Conservation (phyloP, 2,888 invertebrate species). For the Synanthedon tipuliformis region DNA sequence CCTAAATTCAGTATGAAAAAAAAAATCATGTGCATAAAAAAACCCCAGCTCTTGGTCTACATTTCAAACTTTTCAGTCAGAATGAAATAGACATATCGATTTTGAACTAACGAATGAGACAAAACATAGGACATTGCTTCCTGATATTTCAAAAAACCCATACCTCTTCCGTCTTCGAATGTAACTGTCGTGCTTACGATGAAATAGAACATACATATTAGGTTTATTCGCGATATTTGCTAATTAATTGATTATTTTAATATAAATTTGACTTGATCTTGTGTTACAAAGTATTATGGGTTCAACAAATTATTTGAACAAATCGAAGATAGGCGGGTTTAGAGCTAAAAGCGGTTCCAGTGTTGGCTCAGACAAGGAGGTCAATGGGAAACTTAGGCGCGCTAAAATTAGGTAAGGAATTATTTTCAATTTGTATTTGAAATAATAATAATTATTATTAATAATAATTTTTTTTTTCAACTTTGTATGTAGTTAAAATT, state of each 20-base stretch:
- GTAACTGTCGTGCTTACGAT: constrained; percentile 26
- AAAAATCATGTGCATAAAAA: background rate
- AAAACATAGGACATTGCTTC: constrained; percentile 38
- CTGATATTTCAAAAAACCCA: constrained; percentile 22
- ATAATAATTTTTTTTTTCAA: too few species aligned
- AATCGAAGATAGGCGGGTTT: constrained; percentile 39
- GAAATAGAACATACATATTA: background rate
- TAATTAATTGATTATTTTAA: background rate
- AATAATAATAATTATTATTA: too few species aligned
- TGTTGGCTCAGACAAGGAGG: constrained; percentile 57
- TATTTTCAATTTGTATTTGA: too few species aligned
- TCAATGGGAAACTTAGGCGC: constrained; percentile 52
- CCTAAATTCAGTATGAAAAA: too few species aligned
- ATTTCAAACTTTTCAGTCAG: constrained; percentile 40
- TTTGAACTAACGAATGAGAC: constrained; percentile 26
- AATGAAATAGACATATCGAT: constrained; percentile 24
- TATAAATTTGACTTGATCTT: too few species aligned
- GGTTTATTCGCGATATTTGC: background rate
- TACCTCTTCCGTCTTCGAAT: constrained; percentile 35
- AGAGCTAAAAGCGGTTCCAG: constrained; percentile 56
- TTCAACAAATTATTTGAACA: constrained; percentile 56
- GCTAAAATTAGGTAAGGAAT: constrained; percentile 47
- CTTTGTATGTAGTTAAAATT: too few species aligned
- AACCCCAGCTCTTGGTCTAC: constrained; percentile 25
- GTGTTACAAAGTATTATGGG: constrained; percentile 32